Conservation (phyloP, 2,113 vertebrate species). For the Sebastes schlegelii region DNA sequence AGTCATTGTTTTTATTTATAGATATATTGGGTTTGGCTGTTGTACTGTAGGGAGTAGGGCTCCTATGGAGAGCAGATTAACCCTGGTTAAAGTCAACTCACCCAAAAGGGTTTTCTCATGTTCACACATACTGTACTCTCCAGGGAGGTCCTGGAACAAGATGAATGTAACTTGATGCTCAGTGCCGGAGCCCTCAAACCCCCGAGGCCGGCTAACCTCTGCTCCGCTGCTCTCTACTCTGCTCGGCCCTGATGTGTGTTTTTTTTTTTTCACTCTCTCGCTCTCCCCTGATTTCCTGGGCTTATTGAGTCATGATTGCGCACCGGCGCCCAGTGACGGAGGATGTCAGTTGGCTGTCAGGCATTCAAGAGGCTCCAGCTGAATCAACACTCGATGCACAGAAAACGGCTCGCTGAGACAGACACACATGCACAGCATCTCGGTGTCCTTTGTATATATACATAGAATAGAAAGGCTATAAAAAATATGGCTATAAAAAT, state of each 20-base stretch:
- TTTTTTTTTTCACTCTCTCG: slow-evolving; percentile 52
- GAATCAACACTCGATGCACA: slow-evolving; percentile 79
- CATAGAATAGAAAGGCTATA: slow-evolving; percentile 17
- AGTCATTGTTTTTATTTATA: neutral
- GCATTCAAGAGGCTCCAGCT: slow-evolving; percentile 77
- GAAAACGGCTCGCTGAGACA: slow-evolving; percentile 27
- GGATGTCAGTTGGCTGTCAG: slow-evolving; percentile 81
- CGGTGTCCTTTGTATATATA: slow-evolving; percentile 17
- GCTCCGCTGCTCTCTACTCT: slow-evolving; percentile 51
- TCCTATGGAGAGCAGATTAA: slow-evolving; percentile 40
- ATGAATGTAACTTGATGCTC: slow-evolving; percentile 66
- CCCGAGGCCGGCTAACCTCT: slow-evolving; percentile 68
- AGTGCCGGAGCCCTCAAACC: slow-evolving; percentile 40
- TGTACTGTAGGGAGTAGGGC: neutral
- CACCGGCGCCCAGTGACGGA: slow-evolving; percentile 70
- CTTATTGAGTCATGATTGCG: slow-evolving; percentile 82
- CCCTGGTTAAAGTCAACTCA: slow-evolving; percentile 41
- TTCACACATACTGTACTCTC: slow-evolving; percentile 68
- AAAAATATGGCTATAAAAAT: slow-evolving; percentile 37
- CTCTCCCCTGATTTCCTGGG: slow-evolving; percentile 70
- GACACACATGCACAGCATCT: slow-evolving; percentile 29
- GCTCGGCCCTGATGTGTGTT: slow-evolving; percentile 47
- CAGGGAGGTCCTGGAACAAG: slow-evolving; percentile 59
- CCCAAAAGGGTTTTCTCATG: slow-evolving; percentile 62
- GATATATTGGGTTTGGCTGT: neutral